A percentile compares a stretch with the other conserved stretches of the same genome.
Conservation (phyloP, 2,888 invertebrate species). For the Notocelia uddmanniana region DNA sequence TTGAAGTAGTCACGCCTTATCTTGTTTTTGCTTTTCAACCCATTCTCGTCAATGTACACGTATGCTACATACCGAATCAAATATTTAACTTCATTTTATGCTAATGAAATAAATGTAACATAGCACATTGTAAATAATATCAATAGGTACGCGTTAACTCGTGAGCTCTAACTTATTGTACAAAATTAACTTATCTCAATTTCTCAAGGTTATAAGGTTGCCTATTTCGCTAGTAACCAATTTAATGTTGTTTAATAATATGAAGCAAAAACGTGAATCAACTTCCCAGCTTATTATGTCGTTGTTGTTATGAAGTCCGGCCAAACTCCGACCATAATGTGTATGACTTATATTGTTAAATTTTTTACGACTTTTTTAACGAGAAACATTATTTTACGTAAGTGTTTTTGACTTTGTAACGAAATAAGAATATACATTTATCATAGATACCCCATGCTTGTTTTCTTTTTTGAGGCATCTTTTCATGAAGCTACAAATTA, state of each 20-base stretch:
- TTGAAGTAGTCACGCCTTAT: neutral
- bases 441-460: constrained; percentile 2
- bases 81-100: neutral
- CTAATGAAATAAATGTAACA: neutral
- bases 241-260: constrained; percentile 6
- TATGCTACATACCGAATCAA: neutral
- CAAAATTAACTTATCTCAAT: constrained; percentile 21
- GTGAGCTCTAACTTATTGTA: constrained; percentile 4
- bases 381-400: constrained; percentile 13
- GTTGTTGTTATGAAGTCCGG: neutral
- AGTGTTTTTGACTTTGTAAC: constrained; percentile 40
- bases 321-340: neutral
- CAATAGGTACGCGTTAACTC: neutral
- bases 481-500: too few species aligned
- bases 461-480: neutral
- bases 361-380: constrained; percentile 7
- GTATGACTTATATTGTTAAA: neutral
- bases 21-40: neutral
- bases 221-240: constrained; percentile 9
- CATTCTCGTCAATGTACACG: neutral
- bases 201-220: constrained; percentile 18
- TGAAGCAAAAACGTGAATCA: constrained; percentile 4
- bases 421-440: constrained; percentile 32
- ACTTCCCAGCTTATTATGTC: neutral
- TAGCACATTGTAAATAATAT: neutral